Evolutionary conservation across 2,888 invertebrate species (phyloP).

Genomic region (Iselma pallidipennis): DNA sequence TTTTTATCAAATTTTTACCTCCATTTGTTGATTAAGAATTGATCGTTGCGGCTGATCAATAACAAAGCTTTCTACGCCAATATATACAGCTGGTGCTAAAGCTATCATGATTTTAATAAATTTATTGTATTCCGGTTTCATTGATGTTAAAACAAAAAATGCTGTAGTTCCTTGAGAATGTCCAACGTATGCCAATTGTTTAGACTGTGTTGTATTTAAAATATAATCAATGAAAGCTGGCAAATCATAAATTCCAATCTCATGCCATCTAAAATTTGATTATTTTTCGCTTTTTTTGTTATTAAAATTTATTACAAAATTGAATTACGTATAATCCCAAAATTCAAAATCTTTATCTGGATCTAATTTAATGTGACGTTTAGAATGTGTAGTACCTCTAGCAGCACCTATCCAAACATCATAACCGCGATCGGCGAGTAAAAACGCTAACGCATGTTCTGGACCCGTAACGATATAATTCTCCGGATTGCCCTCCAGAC

Average conservation of each 20-base stretch:
- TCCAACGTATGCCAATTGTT: conserved; percentile 72
- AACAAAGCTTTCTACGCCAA: neutral
- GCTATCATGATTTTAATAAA: neutral
- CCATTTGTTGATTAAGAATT: neutral
- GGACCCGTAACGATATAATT: conserved; percentile 18
- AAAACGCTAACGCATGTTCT: conserved; percentile 8
- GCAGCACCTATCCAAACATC: conserved; percentile 49
- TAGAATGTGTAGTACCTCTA: conserved; percentile 60
- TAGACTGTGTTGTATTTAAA: conserved; percentile 59
- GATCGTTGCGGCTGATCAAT: neutral
- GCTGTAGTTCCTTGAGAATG: conserved; percentile 74
- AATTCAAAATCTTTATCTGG: conserved; percentile 25
- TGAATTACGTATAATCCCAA: conserved; percentile 45
- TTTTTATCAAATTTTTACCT: neutral
- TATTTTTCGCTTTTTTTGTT: neutral
- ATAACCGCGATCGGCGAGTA: conserved; percentile 21
- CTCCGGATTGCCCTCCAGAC: conserved; percentile 8
- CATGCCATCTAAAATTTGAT: conserved; percentile 70
- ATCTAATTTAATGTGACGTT: conserved; percentile 50
- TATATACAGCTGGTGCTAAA: neutral
- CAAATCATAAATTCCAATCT: conserved; percentile 75
- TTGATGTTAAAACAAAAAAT: conserved; percentile 66
- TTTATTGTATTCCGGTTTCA: conserved; percentile 63
- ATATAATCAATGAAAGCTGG: conserved; percentile 77
- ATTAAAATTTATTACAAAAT: neutral